phyloP scores from a whole-genome alignment of 2,888 invertebrate species.

The Neoscelio sp. region DNA sequence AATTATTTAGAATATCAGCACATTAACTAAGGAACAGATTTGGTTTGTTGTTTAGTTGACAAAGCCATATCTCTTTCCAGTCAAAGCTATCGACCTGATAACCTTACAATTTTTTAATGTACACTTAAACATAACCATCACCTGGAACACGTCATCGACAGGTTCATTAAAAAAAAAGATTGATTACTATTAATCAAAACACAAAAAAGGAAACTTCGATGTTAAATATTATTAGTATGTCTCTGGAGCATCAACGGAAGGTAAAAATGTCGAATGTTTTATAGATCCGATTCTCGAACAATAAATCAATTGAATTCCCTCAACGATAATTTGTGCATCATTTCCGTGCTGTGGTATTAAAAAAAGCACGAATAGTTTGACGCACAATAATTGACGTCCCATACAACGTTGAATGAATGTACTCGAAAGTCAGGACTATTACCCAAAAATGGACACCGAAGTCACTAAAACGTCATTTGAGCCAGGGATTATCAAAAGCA shows the following conservation, averaged over 20 bases:
- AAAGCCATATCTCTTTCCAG: too few species aligned
- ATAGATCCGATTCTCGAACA: background rate
- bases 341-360: slow-evolving; percentile 34
- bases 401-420: slow-evolving; percentile 54
- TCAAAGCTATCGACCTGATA: too few species aligned
- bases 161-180: too few species aligned
- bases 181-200: too few species aligned
- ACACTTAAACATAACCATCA: too few species aligned
- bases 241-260: slow-evolving; percentile 53
- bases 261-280: slow-evolving; percentile 15
- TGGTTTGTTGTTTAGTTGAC: too few species aligned
- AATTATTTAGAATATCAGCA: too few species aligned
- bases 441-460: slow-evolving; percentile 61
- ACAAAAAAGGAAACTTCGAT: background rate
- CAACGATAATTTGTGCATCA: slow-evolving; percentile 60
- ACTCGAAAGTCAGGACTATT: slow-evolving; percentile 45
- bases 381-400: slow-evolving; percentile 6
- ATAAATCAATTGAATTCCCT: slow-evolving; percentile 29
- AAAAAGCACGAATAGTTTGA: slow-evolving; percentile 3
- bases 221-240: slow-evolving; percentile 53
- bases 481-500: slow-evolving; percentile 73
- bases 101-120: too few species aligned
- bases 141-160: too few species aligned
- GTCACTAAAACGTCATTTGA: slow-evolving; percentile 75
- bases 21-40: too few species aligned